Conservation (phyloP, 1,140 invertebrate species). For the Olivierus martensii region DNA sequence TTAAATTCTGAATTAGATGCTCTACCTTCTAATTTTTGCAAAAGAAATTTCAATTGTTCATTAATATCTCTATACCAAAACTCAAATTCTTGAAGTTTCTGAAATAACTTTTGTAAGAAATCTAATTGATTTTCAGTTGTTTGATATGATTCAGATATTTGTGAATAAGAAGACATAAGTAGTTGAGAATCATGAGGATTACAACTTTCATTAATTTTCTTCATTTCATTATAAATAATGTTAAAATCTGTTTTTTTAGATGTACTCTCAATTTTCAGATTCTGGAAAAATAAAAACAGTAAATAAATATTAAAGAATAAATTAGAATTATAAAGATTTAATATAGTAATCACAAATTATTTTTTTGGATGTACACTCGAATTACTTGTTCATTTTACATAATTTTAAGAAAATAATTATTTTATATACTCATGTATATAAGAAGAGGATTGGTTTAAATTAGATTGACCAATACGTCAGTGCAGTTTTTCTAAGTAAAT, state of each 20-base stretch:
- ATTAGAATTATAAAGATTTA: background rate
- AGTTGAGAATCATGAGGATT: constrained; percentile 51
- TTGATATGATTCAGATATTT: constrained; percentile 57
- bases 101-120: constrained; percentile 57
- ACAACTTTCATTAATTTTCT: constrained; percentile 50
- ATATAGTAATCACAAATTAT: too few relatives aligned
- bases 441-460: too few relatives aligned
- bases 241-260: constrained; percentile 26
- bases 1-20: constrained; percentile 32
- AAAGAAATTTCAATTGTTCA: constrained; percentile 60
- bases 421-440: too few relatives aligned
- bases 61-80: constrained; percentile 67
- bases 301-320: constrained; percentile 2
- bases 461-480: too few relatives aligned
- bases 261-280: constrained; percentile 24
- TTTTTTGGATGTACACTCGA: too few relatives aligned
- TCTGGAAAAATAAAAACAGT: too few relatives aligned
- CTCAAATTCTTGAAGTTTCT: constrained; percentile 68
- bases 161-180: constrained; percentile 56
- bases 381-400: too few relatives aligned
- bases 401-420: too few relatives aligned
- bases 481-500: too few relatives aligned
- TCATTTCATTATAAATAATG: constrained; percentile 52
- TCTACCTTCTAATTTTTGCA: constrained; percentile 50
- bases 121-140: constrained; percentile 35